These are phyloP conservation scores for Turnix velox DNA, from an alignment of 2,113 vertebrate genomes.

Conservation along the genomic window DNA sequence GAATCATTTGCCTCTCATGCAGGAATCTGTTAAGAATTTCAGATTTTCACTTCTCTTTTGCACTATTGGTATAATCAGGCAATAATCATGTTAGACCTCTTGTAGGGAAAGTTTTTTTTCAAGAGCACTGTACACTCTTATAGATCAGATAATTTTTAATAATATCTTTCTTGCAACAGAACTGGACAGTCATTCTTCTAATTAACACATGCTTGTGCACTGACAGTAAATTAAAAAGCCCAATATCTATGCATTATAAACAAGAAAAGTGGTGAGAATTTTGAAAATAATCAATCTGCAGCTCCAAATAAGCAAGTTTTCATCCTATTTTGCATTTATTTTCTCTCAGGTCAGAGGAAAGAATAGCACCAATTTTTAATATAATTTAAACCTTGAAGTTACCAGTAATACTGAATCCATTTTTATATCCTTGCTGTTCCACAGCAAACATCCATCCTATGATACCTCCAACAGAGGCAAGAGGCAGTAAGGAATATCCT, in stretches of 20 bases:
- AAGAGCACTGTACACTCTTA: neutral
- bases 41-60: neutral
- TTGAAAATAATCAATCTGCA: neutral
- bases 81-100: neutral
- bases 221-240: neutral
- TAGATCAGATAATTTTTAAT: neutral
- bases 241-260: neutral
- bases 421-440: constrained; percentile 87
- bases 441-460: constrained; percentile 97
- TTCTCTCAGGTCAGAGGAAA: neutral
- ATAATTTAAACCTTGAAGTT: constrained; percentile 21
- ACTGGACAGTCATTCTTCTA: neutral
- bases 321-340: neutral
- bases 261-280: neutral
- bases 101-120: neutral
- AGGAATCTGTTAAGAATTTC: neutral
- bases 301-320: neutral
- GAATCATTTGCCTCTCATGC: neutral
- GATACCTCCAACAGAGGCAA: constrained; percentile 84
- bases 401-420: constrained; percentile 94
- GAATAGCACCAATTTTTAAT: neutral
- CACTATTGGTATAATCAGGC: neutral
- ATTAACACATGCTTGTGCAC: neutral
- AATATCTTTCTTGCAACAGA: neutral
- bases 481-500: constrained; percentile 85